Evolutionary conservation across 2,113 vertebrate species (phyloP), one percentile per base, ranked within the genome.

Genomic region (Dipodomys spectabilis): DNA sequence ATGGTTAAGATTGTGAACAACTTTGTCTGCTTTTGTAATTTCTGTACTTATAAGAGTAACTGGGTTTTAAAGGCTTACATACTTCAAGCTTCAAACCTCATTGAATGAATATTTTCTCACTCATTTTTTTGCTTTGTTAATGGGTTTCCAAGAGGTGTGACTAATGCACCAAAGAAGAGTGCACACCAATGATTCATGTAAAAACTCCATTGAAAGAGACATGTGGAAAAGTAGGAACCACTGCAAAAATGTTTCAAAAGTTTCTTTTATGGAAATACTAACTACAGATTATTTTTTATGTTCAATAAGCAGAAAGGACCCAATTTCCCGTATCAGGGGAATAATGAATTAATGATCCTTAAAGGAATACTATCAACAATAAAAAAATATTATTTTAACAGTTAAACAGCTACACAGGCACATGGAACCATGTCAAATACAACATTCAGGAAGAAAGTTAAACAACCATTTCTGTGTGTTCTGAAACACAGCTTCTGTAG

Each of bases 91-190:
- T 79, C 35, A 57, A 15, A 86, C 72, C 71, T 90, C 73, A 81
- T 0, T 86, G 39, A 25, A 74, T 49, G 82, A 83, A 89, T n/a
- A 71, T 72, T 94, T 95, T 82, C 0, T 67, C 30, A 87, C 25
- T 74, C 7, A 0, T 91, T 83, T 65, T 28, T 49, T 64, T 64
- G 62, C 20, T 25, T 67, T 79, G 23, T 68, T 91, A 85, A 85
- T 79, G 16, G 49, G n/a, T 88, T 88, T 91, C 30, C 74, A 92
- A 94, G 60, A 35, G 3, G 44, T 91, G 22, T 78, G n/a, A 86
- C 16, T 35, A 35, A 71, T 64, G 20, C 62, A 28, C 18, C 74
- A 32, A 82, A 69, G 18, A 7, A 71, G 10, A 23, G 18, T 39
- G 9, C 39, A 25, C 5, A 71, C 13, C 69, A 57, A 3, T 13